Percentiles rank a stretch among this genome's conserved stretches.
Evolutionary conservation across 2,113 vertebrate species (phyloP).

Genomic region (Megaceryle torquata): DNA sequence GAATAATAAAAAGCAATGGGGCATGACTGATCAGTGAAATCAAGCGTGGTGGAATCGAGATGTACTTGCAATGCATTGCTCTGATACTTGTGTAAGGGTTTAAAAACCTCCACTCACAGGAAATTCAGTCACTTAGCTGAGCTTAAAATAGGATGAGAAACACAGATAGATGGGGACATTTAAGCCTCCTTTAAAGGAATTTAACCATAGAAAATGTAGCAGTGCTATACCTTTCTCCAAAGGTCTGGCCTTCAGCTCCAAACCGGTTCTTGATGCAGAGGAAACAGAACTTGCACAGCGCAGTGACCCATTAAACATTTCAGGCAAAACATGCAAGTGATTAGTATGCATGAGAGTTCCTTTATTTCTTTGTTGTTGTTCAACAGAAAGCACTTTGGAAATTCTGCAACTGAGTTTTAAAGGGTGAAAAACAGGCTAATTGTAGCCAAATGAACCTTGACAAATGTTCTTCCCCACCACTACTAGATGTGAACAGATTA

Average conservation of each 20-base stretch:
- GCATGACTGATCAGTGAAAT: not conserved
- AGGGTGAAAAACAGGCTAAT: not conserved
- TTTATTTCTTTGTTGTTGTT: not conserved
- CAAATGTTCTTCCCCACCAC: not conserved
- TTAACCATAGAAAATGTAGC: not conserved
- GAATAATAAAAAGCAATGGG: not conserved
- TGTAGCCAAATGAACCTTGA: conserved; percentile 29
- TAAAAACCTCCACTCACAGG: not conserved
- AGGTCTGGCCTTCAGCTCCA: not conserved
- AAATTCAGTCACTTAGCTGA: not conserved
- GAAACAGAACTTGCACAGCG: fast-evolving
- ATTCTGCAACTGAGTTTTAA: conserved; percentile 3
- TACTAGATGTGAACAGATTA: conserved; percentile 10
- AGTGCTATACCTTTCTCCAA: not conserved
- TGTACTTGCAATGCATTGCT: not conserved
- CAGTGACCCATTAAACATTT: not conserved
- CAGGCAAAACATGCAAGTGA: not conserved
- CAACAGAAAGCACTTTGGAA: not conserved
- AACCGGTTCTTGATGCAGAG: not conserved
- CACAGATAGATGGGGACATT: not conserved
- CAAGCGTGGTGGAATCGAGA: not conserved
- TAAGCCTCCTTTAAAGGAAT: not conserved
- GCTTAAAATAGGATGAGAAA: not conserved
- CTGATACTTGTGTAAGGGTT: not conserved
- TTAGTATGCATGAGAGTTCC: conserved; percentile 16